Evolutionary conservation across 2,888 invertebrate species (phyloP), one percentile per base, ranked within the genome.

Genomic region (Lampropteryx suffumata): DNA sequence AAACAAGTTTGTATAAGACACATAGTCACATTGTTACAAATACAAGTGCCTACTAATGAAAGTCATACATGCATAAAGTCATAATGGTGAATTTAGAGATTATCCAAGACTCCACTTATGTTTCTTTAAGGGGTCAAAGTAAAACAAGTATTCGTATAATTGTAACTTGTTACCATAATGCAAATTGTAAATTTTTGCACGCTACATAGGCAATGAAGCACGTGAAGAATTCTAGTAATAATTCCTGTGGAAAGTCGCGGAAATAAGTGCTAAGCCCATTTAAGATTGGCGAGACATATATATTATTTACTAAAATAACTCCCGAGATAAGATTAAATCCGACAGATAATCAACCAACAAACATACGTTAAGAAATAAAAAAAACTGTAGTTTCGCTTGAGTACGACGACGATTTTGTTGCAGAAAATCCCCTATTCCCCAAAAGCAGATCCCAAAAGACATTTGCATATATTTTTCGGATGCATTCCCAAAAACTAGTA

Each of bases 161-260:
- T 47, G 26, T 37, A 14, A 43, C 55, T 53, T 29, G 57, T 46
- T 49, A 34, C 47, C 44, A 43, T 53, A n/a, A 53, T 55, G 55
- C 53, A 53, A 27, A 49, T 48, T 43, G 35, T 24, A 51, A 51
- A 60, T 60, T 50, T 54, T 60, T 57, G 55, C 57, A 57, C 60
- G 60, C 13, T 51, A 54, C 50, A 33, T 50, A 54, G 49, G 36
- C 42, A 50, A 54, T 39, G 47, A 51, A 51, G 40, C 52, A 59
- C 44, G 50, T 61, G 33, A 53, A 43, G 49, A 55, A 61, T 56
- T 52, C 52, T 46, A 30, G 28, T 50, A 44, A 50, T 63, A 49
- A 57, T 48, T 54, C 35, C 24, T 45, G 43, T 40, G 53, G 52
- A 53, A 43, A 41, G 21, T 57, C 47, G 42, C 5, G 32, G 12